phyloP scores from a whole-genome alignment of 1,140 invertebrate species.

The Homarus americanus region DNA sequence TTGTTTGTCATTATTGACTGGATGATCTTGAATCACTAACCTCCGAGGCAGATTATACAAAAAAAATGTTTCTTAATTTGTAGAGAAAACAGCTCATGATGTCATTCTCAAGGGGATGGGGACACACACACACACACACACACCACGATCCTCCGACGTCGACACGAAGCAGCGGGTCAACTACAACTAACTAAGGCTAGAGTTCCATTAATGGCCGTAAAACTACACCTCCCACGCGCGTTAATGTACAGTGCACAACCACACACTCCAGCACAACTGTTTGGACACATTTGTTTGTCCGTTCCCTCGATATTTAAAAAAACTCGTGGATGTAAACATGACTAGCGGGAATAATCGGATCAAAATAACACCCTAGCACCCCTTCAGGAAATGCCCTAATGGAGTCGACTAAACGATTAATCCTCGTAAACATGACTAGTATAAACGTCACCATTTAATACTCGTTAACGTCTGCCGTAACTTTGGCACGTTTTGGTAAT shows the following conservation, averaged over 20 bases:
- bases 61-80: too few relatives aligned
- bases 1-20: too few relatives aligned
- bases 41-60: too few relatives aligned
- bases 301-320: not conserved
- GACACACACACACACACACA: not conserved
- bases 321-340: not conserved
- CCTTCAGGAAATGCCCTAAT: not conserved
- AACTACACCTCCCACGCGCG: constrained; percentile 5
- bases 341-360: not conserved
- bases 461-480: not conserved
- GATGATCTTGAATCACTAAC: too few relatives aligned
- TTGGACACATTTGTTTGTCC: not conserved
- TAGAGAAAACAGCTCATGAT: too few relatives aligned
- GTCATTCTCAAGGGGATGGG: not conserved
- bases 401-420: not conserved
- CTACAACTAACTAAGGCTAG: constrained; percentile 30
- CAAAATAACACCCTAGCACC: not conserved
- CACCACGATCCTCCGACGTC: not conserved
- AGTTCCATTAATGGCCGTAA: constrained; percentile 33
- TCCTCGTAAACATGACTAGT: not conserved
- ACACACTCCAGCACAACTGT: not conserved
- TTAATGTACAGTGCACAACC: constrained; percentile 40
- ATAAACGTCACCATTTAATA: not conserved
- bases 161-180: not conserved
- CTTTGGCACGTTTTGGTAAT: not conserved